Percentiles rank a stretch among this genome's conserved stretches.
Conservation (phyloP, 2,888 invertebrate genomes). For the Helleia helle region DNA sequence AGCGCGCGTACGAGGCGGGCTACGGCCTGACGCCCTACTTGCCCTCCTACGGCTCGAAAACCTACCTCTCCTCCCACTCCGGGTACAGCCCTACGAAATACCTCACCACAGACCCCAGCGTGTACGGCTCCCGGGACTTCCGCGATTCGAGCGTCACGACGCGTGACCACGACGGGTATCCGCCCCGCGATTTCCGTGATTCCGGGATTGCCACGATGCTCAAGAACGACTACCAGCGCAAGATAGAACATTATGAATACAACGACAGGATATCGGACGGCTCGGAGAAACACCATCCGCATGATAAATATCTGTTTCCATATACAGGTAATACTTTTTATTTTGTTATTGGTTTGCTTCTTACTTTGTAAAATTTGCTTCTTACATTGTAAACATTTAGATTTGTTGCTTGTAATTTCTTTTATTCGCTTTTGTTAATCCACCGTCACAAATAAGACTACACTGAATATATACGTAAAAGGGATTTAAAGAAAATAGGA, state of each 20-base stretch:
- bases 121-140: constrained; percentile 58
- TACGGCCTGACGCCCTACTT: constrained; percentile 67
- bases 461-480: no score
- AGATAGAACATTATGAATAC: constrained; percentile 71
- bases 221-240: constrained; percentile 69
- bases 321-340: constrained; percentile 79
- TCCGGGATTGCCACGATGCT: constrained; percentile 65
- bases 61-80: constrained; percentile 54
- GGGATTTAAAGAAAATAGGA: no score
- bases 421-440: no score
- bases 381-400: no score
- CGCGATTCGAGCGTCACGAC: constrained; percentile 49
- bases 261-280: constrained; percentile 79
- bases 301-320: constrained; percentile 88
- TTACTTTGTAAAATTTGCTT: background rate
- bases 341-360: background rate
- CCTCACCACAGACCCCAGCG: constrained; percentile 44
- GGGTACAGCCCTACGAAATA: constrained; percentile 67
- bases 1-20: constrained; percentile 63
- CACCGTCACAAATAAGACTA: no score
- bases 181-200: constrained; percentile 58
- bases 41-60: constrained; percentile 68
- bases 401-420: background rate
- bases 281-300: constrained; percentile 80
- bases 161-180: constrained; percentile 57